phyloP scores from a whole-genome alignment of 2,797 vertebrate species.

The Channallabes apus region DNA sequence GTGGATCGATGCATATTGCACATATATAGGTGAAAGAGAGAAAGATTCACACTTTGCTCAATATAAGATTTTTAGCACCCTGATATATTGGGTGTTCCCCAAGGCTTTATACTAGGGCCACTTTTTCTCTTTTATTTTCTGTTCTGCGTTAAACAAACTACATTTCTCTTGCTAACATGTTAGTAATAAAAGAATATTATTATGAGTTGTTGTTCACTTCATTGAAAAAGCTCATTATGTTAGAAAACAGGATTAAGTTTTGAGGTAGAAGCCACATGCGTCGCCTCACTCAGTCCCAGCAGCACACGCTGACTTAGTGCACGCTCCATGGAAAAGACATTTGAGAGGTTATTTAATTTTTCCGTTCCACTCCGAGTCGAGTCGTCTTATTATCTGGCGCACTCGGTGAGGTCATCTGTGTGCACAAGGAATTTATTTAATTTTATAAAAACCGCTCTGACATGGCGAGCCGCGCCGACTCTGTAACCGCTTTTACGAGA shows the following conservation, averaged over 20 bases:
- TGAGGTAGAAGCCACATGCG: background rate
- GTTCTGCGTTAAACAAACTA: background rate
- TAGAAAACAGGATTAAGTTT: background rate
- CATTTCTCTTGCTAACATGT: background rate
- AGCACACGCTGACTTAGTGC: slow-evolving; percentile 37
- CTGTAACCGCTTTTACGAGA: slow-evolving; percentile 50
- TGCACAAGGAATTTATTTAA: slow-evolving; percentile 55
- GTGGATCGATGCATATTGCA: background rate
- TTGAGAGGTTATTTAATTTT: slow-evolving; percentile 60
- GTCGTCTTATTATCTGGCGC: slow-evolving; percentile 58
- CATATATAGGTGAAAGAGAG: too few species aligned
- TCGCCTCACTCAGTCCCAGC: slow-evolving; percentile 31
- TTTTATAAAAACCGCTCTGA: slow-evolving; percentile 57
- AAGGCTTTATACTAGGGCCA: background rate
- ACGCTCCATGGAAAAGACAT: slow-evolving; percentile 55
- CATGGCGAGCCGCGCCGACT: slow-evolving; percentile 8
- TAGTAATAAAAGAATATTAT: background rate
- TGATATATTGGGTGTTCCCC: background rate
- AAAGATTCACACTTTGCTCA: too few species aligned
- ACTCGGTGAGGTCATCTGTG: slow-evolving; percentile 66
- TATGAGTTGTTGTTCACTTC: background rate
- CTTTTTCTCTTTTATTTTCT: background rate
- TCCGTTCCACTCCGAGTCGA: slow-evolving; percentile 44
- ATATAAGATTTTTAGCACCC: background rate
- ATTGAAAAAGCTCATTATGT: background rate